Evolutionary conservation across 2,113 vertebrate species (phyloP), one percentile per base, ranked within the genome.

Genomic region (Oryzias celebensis): DNA sequence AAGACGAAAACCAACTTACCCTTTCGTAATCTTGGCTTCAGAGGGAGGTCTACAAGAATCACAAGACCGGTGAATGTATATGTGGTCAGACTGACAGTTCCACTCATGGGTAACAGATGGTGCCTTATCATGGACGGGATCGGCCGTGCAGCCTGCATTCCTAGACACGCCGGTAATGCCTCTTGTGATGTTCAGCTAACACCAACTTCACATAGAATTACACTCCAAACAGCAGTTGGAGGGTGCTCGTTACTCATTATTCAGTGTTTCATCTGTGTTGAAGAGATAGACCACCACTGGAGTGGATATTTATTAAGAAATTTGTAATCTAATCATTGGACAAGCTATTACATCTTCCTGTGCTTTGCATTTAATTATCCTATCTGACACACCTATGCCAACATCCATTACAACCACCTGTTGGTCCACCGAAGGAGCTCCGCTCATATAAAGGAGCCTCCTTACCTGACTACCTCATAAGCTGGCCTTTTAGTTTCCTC

Each of bases 81-180:
- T 18, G 43, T 61, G 76, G 74, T 80, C 81, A 62, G 71, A 78
- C 66, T 68, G 71, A 77, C 77, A 78, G 71, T 72, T 75, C 83
- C 71, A 65, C 80, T 77, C 83, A 87, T 83, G 86, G 81, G 80
- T 58, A 87, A 90, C 91, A 93, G 89, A 90, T 92, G 90, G 89
- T 52, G 82, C 72, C 85, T 91, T 92, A 93, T 92, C 91, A 82
- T 72, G 82, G 80, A 77, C 56, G 77, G 71, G 71, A 93, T 91
- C 89, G 54, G 55, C 73, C 13, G 43, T 52, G 48, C 73, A 77
- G 81, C 69, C 58, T 85, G 85, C 91, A 92, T 93, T 92, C 90
- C 87, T 90, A 91, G 92, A 92, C 88, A 58, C 82, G 70, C 61
- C 46, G 47, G 89, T 92, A 91, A 92, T 92, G 87, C 82, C 73